Conservation (phyloP, 1,140 invertebrate species). For the Nixonia krombeini region DNA sequence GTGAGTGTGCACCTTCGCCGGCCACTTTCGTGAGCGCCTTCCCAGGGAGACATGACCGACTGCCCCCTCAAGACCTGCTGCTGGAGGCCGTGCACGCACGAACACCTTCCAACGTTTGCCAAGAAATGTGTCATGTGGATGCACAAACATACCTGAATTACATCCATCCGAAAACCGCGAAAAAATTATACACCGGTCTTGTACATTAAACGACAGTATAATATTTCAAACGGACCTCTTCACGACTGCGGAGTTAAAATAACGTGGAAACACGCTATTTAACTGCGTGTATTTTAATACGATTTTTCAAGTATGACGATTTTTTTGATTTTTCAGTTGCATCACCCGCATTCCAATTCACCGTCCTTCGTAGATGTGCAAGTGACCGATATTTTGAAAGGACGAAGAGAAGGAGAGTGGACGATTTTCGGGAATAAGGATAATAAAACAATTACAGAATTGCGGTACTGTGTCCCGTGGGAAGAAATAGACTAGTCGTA, state of each 20-base stretch:
- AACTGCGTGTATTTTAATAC: too few species aligned
- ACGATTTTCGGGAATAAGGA: too few species aligned
- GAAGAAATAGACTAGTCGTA: too few species aligned
- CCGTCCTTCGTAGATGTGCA: too few species aligned
- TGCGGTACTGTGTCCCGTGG: too few species aligned
- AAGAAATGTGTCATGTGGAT: slow-evolving; percentile 51
- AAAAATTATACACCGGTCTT: slow-evolving; percentile 17
- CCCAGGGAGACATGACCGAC: slow-evolving; percentile 62
- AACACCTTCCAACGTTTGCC: slow-evolving; percentile 50
- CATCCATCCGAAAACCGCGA: slow-evolving; percentile 38
- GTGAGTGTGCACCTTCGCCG: slow-evolving; percentile 47
- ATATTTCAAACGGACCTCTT: not conserved
- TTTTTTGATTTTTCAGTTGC: too few species aligned
- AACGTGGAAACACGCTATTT: too few species aligned
- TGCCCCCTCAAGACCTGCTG: slow-evolving; percentile 62
- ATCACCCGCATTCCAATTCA: too few species aligned
- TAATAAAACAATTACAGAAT: too few species aligned
- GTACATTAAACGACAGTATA: slow-evolving; percentile 5
- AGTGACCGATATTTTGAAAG: too few species aligned
- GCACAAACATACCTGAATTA: slow-evolving; percentile 35
- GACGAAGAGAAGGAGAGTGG: too few species aligned
- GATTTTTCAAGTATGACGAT: too few species aligned
- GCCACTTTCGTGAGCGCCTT: slow-evolving; percentile 55
- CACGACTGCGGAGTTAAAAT: not conserved
- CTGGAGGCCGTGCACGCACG: slow-evolving; percentile 38